A percentile compares a stretch with the other conserved stretches of the same genome.
Conservation (phyloP, 2,797 vertebrate genomes). For the Cynopterus sphinx region DNA sequence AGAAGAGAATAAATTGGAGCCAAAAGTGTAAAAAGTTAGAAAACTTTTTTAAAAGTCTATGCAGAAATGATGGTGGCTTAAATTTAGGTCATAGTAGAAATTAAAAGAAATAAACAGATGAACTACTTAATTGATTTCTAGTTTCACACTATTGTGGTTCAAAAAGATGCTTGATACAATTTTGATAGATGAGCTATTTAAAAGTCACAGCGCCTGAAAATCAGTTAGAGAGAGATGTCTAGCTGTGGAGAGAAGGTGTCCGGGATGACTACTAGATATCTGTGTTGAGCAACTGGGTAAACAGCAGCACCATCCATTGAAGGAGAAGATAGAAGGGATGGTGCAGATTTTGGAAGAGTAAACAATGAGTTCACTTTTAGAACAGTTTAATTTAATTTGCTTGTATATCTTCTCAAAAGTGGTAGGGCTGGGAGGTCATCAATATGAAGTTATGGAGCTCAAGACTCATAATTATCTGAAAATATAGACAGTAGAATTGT, state of each 20-base stretch:
- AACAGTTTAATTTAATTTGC: not conserved
- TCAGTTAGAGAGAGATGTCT: not conserved
- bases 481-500: not conserved
- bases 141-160: not conserved
- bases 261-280: not conserved
- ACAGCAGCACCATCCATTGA: not conserved
- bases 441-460: not conserved
- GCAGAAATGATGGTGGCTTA: not conserved
- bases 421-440: not conserved
- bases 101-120: not conserved
- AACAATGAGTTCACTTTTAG: not conserved
- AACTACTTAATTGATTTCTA: not conserved
- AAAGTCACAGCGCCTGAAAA: not conserved
- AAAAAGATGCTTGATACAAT: not conserved
- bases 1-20: not conserved
- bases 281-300: too few species aligned
- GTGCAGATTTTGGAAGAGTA: not conserved
- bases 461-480: not conserved
- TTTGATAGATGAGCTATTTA: not conserved
- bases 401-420: not conserved
- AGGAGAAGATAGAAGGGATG: not conserved
- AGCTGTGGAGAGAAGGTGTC: not conserved
- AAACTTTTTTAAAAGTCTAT: not conserved
- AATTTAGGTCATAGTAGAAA: not conserved
- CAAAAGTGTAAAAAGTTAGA: not conserved